These are phyloP conservation scores for Pogonocichla stellata DNA, from an alignment of 2,113 vertebrate species.

Conservation along the genomic window DNA sequence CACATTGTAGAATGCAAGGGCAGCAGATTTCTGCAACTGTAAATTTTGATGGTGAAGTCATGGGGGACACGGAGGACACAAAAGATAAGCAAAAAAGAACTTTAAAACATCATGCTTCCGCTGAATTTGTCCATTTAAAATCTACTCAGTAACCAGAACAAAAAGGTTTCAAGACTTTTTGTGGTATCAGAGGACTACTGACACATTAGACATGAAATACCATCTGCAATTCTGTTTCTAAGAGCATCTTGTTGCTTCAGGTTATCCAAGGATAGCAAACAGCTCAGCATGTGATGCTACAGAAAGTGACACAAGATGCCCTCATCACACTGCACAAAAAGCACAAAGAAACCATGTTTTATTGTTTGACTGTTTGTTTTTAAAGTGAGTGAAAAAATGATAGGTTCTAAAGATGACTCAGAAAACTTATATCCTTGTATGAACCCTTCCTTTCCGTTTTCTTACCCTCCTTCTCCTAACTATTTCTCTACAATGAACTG, in stretches of 20 bases:
- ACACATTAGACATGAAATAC: neutral
- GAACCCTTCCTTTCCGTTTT: neutral
- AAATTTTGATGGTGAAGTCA: neutral
- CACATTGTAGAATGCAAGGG: neutral
- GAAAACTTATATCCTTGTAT: neutral
- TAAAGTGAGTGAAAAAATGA: neutral
- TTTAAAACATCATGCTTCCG: neutral
- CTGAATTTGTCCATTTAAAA: neutral
- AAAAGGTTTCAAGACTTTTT: neutral
- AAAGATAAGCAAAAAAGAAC: neutral
- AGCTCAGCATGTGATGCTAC: neutral
- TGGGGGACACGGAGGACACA: rapidly evolving
- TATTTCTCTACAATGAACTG: neutral
- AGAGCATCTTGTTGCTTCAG: neutral
- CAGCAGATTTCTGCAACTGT: neutral
- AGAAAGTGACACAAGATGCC: neutral
- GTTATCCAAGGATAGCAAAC: conserved; percentile 28
- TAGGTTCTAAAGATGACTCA: neutral
- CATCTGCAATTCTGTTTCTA: neutral
- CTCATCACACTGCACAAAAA: neutral
- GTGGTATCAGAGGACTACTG: neutral
- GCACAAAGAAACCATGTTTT: neutral
- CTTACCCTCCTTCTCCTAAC: neutral
- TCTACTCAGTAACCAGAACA: neutral
- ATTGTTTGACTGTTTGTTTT: neutral